phyloP scores from a whole-genome alignment of 2,797 vertebrate species.

The Myotis planiceps region DNA sequence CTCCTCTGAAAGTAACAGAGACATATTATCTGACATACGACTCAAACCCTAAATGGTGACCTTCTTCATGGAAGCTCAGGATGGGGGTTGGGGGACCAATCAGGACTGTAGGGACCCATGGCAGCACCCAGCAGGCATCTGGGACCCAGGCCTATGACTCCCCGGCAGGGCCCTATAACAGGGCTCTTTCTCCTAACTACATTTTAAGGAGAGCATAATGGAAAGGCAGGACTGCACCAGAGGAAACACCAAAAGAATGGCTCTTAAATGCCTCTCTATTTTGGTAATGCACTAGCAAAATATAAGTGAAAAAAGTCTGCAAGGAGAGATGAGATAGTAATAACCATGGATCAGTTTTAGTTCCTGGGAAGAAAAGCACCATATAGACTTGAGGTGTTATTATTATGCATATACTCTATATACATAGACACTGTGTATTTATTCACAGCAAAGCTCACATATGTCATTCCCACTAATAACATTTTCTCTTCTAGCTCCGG shows the following conservation, averaged over 20 bases:
- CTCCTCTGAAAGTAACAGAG: background rate
- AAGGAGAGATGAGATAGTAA: conserved; percentile 71
- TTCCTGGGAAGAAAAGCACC: conserved; percentile 54
- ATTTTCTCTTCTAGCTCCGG: conserved; percentile 56
- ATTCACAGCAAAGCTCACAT: conserved; percentile 69
- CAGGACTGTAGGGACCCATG: background rate
- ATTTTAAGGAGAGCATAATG: conserved; percentile 10
- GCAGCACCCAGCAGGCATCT: background rate
- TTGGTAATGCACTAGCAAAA: conserved; percentile 65
- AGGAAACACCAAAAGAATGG: conserved; percentile 1
- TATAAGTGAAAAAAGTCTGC: conserved; percentile 49
- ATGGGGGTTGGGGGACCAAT: background rate
- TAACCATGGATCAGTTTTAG: conserved; percentile 70
- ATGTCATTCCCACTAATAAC: conserved; percentile 75
- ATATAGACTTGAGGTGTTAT: conserved; percentile 65
- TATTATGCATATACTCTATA: conserved; percentile 65
- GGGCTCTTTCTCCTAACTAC: background rate
- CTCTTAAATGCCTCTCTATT: conserved; percentile 60
- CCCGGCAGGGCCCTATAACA: background rate
- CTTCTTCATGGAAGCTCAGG: background rate
- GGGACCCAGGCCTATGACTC: background rate
- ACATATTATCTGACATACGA: background rate
- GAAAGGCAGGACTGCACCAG: background rate
- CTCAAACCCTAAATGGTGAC: background rate
- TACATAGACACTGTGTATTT: conserved; percentile 68